Base-by-base conservation (phyloP, 92 coral and sea anemone species). In the Actinostola sp. region DNA sequence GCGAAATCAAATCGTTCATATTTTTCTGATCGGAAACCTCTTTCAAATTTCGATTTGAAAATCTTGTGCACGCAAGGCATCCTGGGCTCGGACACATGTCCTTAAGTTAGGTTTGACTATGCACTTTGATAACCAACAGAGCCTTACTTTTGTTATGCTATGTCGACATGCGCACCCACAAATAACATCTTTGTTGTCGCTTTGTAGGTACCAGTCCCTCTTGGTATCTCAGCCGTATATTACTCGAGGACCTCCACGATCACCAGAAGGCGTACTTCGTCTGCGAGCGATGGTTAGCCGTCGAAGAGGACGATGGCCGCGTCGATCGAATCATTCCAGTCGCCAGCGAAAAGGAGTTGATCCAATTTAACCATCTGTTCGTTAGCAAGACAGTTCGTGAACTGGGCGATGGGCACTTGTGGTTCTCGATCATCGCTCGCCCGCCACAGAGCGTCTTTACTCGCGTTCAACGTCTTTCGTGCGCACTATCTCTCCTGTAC, bases 241-340 rank as follows among this genome's bases (percentile, higher is more conserved):
- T 83, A 9, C 79, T 93, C 24, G 96, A 88, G 15, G 91, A 93
- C 35, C 72, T 91, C 1, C 86, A 81, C 48, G 83, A 91, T 5
- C 84, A 73, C 1, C 59, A 91, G 30, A 85, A 80, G 42, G 84
- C 80, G 78, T 85, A 75, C 84, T 91, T 93, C 77, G 81, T 93
- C 24, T 93, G 94, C 75, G 98, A 93, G 46, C 90, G 93, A 35
- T 93, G 98, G 98, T 61, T 93, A 42, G 98, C 98, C 0, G 98
- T 93, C 0, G 98, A 93, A 63, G 93, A 89, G 61, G 92, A 85
- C 65, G 98, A 93, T 23, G 98, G 98, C 2, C 88, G 72, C 39
- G 97, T 93, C 7, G 96, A 89, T 45, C 79, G 92, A 21, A 63
- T 91, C 45, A 86, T 91, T 54, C 85, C 92, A 16, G 88, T 91